phyloP scores from a whole-genome alignment of 2,888 invertebrate species.

The Thelaira solivaga region DNA sequence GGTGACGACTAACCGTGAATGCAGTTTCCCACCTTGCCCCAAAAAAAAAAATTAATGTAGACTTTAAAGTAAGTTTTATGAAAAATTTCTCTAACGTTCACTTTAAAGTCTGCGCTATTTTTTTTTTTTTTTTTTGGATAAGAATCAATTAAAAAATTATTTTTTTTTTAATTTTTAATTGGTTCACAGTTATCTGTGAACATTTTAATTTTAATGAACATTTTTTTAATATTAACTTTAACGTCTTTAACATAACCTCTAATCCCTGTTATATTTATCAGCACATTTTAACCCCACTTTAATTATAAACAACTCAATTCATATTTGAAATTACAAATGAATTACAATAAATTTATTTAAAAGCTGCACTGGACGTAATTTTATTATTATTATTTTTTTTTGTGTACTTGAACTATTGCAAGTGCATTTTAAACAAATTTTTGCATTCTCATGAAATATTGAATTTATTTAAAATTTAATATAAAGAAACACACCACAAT shows the following conservation, averaged over 20 bases:
- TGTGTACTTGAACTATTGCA: constrained; percentile 42
- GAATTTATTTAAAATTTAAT: not conserved
- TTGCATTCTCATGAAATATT: not conserved
- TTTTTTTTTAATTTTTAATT: too few relatives aligned
- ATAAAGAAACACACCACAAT: constrained; percentile 25
- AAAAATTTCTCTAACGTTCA: too few relatives aligned
- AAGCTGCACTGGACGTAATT: too few relatives aligned
- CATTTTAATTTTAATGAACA: not conserved
- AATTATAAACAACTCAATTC: constrained; percentile 40
- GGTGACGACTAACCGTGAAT: too few relatives aligned
- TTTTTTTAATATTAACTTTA: not conserved
- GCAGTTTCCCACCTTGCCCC: too few relatives aligned
- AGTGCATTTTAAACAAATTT: constrained; percentile 22
- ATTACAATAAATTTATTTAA: not conserved
- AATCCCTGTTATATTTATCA: not conserved
- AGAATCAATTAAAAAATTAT: too few relatives aligned
- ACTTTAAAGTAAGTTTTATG: too few relatives aligned
- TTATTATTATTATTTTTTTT: not conserved
- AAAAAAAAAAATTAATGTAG: too few relatives aligned
- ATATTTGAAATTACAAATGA: not conserved
- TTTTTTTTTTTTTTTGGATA: too few relatives aligned
- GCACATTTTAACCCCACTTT: constrained; percentile 9
- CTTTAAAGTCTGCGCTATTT: too few relatives aligned
- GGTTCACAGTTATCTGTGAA: too few relatives aligned
- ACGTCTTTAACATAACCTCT: not conserved